A percentile compares a stretch with the other conserved stretches of the same genome.
Evolutionary conservation across 2,888 invertebrate genomes (phyloP).

Genomic region (Ophioninae sp.): DNA sequence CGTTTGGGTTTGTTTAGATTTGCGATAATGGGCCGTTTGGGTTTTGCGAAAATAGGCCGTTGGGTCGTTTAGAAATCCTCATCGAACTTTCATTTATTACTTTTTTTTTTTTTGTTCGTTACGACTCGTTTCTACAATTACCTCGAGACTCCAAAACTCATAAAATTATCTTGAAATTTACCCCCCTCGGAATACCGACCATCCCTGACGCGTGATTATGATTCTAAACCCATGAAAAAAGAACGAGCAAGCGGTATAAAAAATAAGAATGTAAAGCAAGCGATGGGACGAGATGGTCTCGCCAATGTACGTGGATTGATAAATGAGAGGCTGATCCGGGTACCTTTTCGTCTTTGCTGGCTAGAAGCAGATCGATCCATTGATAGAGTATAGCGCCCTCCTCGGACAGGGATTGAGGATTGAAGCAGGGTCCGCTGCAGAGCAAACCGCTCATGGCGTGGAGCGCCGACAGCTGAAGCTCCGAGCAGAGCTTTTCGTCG

Average conservation of each 20-base stretch:
- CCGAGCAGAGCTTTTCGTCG: conserved; percentile 78
- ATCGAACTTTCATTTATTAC: no score
- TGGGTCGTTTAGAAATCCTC: no score
- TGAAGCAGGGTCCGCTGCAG: conserved; percentile 98
- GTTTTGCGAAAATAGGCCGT: no score
- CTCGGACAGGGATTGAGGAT: conserved; percentile 91
- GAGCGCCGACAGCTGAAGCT: conserved; percentile 82
- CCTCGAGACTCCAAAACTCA: not conserved
- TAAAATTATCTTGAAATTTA: not conserved
- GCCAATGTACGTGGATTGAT: no score
- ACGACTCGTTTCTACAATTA: not conserved
- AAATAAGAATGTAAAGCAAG: not conserved
- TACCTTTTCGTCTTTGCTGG: conserved; percentile 93
- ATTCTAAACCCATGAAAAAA: not conserved
- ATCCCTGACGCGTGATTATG: not conserved
- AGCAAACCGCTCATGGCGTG: conserved; percentile 98
- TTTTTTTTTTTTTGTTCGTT: no score
- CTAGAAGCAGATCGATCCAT: conserved; percentile 95
- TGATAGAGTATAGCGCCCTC: conserved; percentile 95
- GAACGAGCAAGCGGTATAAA: not conserved
- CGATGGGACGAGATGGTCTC: no score
- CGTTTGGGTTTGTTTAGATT: no score
- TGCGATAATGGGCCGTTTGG: no score
- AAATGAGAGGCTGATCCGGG: not conserved
- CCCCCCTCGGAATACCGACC: no score